Evolutionary conservation across 2,113 vertebrate genomes (phyloP), one percentile per base, ranked within the genome.

Genomic region (Atractosteus spatula): DNA sequence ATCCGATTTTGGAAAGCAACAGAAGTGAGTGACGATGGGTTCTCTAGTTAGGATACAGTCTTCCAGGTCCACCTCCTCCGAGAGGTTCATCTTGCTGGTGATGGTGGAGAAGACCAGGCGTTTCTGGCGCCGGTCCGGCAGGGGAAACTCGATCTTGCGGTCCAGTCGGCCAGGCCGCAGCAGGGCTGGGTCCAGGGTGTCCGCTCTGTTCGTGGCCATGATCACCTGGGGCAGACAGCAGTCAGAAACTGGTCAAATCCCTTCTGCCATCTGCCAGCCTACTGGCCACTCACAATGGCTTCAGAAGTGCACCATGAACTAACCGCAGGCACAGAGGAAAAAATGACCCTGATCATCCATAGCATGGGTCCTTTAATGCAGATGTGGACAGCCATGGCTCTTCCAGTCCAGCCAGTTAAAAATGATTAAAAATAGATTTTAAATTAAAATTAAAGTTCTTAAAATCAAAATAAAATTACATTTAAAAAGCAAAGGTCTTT

Each of bases 1-100:
- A 29, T 29, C 17, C 17, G 17, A 29, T 29, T 29, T 10, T 51
- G 47, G 8, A 51, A 51, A 51, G 47, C 4, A 10, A 51, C 47
- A 51, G 47, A 51, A 7, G 5, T 51, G 5, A 51, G 5, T 51
- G 47, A 51, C 47, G 8, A 51, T 51, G 47, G 47, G 45, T 43
- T 59, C 4, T 3, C 42, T 45, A 87, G 47, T 5, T 51, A 94
- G 93, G 95, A 96, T 98, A 95, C 96, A 98, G 55, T 98, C 96
- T 81, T 97, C 96, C 65, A 98, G 88, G 84, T 98, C 96, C 6
- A 98, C 95, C 80, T 98, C 96, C 83, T 98, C 96, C 0, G 95
- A 97, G 12, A 98, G 91, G 82, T 98, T 98, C 96, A 98, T 98
- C 81, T 96, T 97, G 83, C 95, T 94, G 76, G 94, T 97, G 87